Percentiles rank a stretch among this genome's conserved stretches.
Conservation (phyloP, 2,888 invertebrate genomes). For the Drosophila prolongata region DNA sequence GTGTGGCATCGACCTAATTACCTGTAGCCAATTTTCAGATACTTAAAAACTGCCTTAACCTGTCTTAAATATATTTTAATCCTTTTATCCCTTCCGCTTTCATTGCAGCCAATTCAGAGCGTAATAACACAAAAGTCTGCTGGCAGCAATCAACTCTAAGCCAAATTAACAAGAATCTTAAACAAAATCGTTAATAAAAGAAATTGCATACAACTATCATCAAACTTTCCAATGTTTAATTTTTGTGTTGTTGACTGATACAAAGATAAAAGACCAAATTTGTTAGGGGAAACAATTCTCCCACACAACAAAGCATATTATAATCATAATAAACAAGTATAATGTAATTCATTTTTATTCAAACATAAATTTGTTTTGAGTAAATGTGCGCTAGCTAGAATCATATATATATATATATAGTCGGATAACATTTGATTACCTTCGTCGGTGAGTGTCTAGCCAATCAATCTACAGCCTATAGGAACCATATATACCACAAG, state of each 20-base stretch:
- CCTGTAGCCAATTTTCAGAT: not conserved
- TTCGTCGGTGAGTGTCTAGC: conserved; percentile 43
- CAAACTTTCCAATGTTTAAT: conserved; percentile 22
- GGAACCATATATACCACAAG: conserved; percentile 43
- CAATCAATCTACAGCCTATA: conserved; percentile 42
- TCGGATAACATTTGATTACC: conserved; percentile 21
- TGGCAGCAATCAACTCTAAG: conserved; percentile 56
- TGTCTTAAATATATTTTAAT: not conserved
- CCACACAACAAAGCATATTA: conserved; percentile 17
- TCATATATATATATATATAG: conserved; percentile 16
- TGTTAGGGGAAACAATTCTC: conserved; percentile 50
- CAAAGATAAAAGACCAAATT: conserved; percentile 21
- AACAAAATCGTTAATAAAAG: conserved; percentile 8
- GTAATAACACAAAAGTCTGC: conserved; percentile 56
- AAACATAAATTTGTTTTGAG: conserved; percentile 45
- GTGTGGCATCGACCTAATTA: conserved; percentile 44
- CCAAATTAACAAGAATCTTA: conserved; percentile 14
- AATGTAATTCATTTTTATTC: conserved; percentile 35
- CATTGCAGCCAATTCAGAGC: conserved; percentile 54
- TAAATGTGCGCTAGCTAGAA: conserved; percentile 41
- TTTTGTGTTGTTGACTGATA: conserved; percentile 31
- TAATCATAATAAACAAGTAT: conserved; percentile 10
- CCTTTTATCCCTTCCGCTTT: not conserved
- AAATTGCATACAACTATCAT: conserved; percentile 20
- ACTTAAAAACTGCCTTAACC: not conserved